A percentile compares a stretch with the other conserved stretches of the same genome.
Evolutionary conservation across 2,113 vertebrate species (phyloP).

Genomic region (Carassius carassius): DNA sequence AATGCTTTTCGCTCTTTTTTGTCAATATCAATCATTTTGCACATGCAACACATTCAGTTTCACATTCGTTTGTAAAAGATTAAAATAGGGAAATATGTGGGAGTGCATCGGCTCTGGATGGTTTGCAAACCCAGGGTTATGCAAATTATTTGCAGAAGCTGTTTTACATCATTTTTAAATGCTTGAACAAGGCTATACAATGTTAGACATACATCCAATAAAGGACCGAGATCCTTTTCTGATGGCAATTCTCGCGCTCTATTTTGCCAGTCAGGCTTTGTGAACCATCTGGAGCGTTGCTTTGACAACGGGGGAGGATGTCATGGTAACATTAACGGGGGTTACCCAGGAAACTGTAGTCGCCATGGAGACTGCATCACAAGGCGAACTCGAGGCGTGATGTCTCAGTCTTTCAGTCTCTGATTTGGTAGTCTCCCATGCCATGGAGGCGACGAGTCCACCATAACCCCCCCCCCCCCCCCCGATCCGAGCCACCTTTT

Average conservation of each 20-base stretch:
- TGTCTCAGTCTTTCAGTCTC: constrained; percentile 43
- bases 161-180: constrained; percentile 7
- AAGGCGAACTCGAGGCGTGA: constrained; percentile 80
- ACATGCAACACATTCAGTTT: constrained; percentile 2
- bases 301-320: constrained; percentile 78
- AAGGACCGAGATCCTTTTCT: constrained; percentile 19
- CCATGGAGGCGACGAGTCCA: constrained; percentile 45
- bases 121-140: constrained; percentile 15
- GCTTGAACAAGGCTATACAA: neutral
- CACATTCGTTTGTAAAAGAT: neutral
- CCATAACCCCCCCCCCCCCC: constrained; percentile 19
- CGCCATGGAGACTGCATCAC: constrained; percentile 92
- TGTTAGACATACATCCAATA: neutral
- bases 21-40: neutral
- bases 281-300: constrained; percentile 85
- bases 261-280: constrained; percentile 54
- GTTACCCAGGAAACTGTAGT: constrained; percentile 96
- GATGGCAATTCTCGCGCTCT: constrained; percentile 52
- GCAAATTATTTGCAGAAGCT: neutral
- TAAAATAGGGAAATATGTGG: neutral
- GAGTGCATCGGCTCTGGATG: constrained; percentile 28
- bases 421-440: constrained; percentile 60
- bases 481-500: neutral
- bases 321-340: constrained; percentile 87
- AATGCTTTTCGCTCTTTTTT: neutral